These are phyloP conservation scores for Onychorhynchus coronatus DNA, from an alignment of 2,113 vertebrate genomes.

Conservation along the genomic window DNA sequence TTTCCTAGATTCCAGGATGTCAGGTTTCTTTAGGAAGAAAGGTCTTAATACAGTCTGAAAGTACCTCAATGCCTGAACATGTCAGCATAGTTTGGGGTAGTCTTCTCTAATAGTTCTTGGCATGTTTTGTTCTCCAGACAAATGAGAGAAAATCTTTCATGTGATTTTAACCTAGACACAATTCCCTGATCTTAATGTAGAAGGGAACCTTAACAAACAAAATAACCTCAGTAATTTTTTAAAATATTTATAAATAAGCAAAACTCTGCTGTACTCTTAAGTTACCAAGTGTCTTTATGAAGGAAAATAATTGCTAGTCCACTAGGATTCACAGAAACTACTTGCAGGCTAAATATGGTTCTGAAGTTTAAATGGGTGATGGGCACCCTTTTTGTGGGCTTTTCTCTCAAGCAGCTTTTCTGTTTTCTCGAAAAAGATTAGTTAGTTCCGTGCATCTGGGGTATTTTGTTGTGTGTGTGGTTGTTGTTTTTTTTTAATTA, in stretches of 20 bases:
- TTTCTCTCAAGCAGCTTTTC: background rate
- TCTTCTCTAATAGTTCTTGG: constrained; percentile 48
- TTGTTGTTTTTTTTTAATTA: background rate
- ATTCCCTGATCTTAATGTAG: background rate
- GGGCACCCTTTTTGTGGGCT: background rate
- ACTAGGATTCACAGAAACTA: background rate
- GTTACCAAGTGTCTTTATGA: background rate
- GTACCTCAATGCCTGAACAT: constrained; percentile 29
- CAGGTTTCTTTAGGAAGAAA: constrained; percentile 47
- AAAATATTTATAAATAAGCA: background rate
- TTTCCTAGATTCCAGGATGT: constrained; percentile 10
- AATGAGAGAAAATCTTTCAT: background rate
- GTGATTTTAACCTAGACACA: background rate
- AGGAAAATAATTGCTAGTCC: background rate
- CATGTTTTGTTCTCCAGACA: constrained; percentile 41
- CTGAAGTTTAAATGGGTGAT: background rate
- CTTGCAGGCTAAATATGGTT: background rate
- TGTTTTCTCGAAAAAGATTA: background rate
- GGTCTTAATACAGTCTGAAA: constrained; percentile 46
- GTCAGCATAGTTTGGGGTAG: constrained; percentile 1
- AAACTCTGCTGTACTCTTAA: background rate
- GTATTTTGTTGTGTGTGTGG: background rate
- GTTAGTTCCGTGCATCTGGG: background rate
- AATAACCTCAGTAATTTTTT: background rate
- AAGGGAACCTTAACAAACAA: background rate